Evolutionary conservation across 2,888 invertebrate genomes (phyloP).

Genomic region (Ceramica pisi): DNA sequence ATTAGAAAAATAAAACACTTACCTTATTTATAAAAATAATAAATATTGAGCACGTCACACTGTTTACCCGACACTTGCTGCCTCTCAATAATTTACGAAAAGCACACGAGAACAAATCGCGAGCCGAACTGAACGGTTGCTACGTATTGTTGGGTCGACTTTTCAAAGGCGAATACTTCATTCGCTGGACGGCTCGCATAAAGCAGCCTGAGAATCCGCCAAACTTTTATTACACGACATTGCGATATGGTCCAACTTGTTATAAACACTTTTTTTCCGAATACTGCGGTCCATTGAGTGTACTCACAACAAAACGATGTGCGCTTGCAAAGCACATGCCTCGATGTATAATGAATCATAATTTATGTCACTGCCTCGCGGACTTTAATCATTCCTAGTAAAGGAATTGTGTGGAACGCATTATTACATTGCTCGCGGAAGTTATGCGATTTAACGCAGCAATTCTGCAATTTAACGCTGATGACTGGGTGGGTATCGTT

Average conservation of each 20-base stretch:
- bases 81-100: constrained; percentile 27
- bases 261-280: constrained; percentile 6
- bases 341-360: constrained; percentile 60
- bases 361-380: constrained; percentile 23
- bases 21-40: constrained; percentile 43
- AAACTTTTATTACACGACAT: constrained; percentile 59
- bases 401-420: constrained; percentile 41
- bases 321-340: constrained; percentile 41
- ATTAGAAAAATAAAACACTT: constrained; percentile 17
- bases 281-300: constrained; percentile 39
- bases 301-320: constrained; percentile 19
- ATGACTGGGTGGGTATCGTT: neutral
- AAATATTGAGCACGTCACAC: constrained; percentile 9
- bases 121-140: constrained; percentile 35
- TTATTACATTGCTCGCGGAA: constrained; percentile 49
- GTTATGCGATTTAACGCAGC: constrained; percentile 14
- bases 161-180: constrained; percentile 72
- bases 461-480: constrained; percentile 41
- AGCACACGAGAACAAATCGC: constrained; percentile 30
- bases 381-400: constrained; percentile 46
- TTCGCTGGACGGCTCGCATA: constrained; percentile 38
- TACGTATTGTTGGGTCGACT: constrained; percentile 73
- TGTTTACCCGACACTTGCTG: constrained; percentile 19
- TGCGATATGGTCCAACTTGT: constrained; percentile 13
- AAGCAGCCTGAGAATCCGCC: constrained; percentile 55